Evolutionary conservation across 2,113 vertebrate genomes (phyloP), one percentile per base, ranked within the genome.

Genomic region (Hoplias malabaricus): DNA sequence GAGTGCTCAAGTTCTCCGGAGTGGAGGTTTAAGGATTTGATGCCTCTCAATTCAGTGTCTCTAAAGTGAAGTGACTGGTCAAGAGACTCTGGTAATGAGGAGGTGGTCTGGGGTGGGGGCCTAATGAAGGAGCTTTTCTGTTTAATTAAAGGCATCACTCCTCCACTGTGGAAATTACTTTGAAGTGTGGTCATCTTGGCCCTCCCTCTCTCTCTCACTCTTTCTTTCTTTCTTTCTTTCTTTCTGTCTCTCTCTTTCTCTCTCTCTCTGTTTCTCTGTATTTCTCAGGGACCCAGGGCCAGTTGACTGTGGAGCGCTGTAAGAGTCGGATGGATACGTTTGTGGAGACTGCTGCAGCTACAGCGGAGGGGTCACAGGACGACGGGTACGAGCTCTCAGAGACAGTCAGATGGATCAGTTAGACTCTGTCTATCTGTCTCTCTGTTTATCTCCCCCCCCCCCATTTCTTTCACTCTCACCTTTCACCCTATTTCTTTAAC

Each of bases 241-340:
- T 16, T 77, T 29, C 12, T 13, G 11, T 25, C 21, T 48, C 34
- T 43, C 11, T 6, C 27, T 10, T 25, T n/a, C 33, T 27, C 23
- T 19, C 38, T 34, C 29, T 48, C 38, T 69, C 19, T 48, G 40
- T 34, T 14, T 53, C 5, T 36, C 5, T 21, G 8, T 80, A 16
- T 81, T 25, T 74, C 6, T 43, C 82, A 93, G 91, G 82, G 1
- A 92, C 90, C 63, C 92, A 92, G 75, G 89, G 86, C 83, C 91
- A 93, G 48, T 42, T 91, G 14, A 90, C 92, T 23, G 73, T 88
- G 85, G 90, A 93, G 54, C 87, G 82, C 11, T 89, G 87, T 0
- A 92, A 92, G 82, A 92, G 90, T 80, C 86, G 87, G 11, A 88
- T 90, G 90, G 92, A 90, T 76, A 89, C 89, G 19, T 91, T 92